These are phyloP conservation scores for Choristoneura fumiferana DNA, from an alignment of 1,140 invertebrate genomes.

Conservation along the genomic window DNA sequence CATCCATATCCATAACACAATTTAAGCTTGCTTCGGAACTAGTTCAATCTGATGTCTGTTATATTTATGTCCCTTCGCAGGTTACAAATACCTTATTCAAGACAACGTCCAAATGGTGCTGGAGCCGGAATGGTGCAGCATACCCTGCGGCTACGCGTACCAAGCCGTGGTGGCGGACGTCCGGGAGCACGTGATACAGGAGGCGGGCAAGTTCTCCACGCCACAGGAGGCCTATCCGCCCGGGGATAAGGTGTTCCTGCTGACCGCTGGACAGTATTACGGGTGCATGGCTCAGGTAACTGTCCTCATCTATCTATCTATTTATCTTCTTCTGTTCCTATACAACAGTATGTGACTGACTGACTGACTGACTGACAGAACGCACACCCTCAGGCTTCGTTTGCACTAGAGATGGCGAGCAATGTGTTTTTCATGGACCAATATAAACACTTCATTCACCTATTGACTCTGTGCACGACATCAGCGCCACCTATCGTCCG, in stretches of 20 bases:
- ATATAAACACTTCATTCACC: too few relatives aligned
- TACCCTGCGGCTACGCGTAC: constrained; percentile 81
- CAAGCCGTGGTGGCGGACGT: constrained; percentile 81
- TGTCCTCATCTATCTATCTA: constrained; percentile 23
- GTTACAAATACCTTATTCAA: constrained; percentile 65
- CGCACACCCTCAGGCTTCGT: too few relatives aligned
- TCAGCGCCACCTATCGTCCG: too few relatives aligned
- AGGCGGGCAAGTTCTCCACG: constrained; percentile 66
- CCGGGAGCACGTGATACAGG: constrained; percentile 79
- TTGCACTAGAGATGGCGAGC: too few relatives aligned
- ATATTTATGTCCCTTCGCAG: constrained; percentile 46
- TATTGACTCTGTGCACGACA: too few relatives aligned
- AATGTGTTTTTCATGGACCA: too few relatives aligned
- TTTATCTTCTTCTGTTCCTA: too few relatives aligned
- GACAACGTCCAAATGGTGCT: constrained; percentile 80
- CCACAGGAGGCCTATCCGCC: constrained; percentile 86
- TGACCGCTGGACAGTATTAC: constrained; percentile 87
- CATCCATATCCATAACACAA: constrained; percentile 29
- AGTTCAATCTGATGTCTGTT: too few relatives aligned
- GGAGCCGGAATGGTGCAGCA: constrained; percentile 84
- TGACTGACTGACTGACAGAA: too few relatives aligned
- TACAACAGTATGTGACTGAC: too few relatives aligned
- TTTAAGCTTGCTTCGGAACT: neutral
- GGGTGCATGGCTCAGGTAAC: constrained; percentile 86
- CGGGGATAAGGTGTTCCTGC: constrained; percentile 85